Evolutionary conservation across 1,140 invertebrate genomes (phyloP), one percentile per base, ranked within the genome.

Genomic region (Drosophila virilis): DNA sequence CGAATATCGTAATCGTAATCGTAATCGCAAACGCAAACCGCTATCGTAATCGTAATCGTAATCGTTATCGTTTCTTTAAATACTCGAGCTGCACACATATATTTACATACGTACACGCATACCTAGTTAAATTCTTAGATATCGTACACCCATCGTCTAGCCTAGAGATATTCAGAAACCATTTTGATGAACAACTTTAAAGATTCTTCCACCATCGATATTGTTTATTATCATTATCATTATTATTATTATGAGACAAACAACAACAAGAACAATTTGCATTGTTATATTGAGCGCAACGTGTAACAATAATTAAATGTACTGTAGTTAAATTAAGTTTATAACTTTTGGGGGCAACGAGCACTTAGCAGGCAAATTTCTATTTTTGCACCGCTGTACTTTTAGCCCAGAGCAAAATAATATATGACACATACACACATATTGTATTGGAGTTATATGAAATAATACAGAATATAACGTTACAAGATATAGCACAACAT

Each of bases 221-320:
- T 46, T 37, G 15, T 40, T 45, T 32, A 13, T 54, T 65, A 55
- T 43, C 43, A 32, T 45, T 57, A 58, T 22, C 33, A 35, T n/a
- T 15, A 48, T 46, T 32, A 51, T 28, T 45, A 57, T 28, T 28
- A 32, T 37, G 37, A 57, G 22, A 28, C 22, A 28, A 28, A 28
- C 22, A 28, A 28, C 22, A 28, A 28, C 22, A 28, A 28, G 4
- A 67, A 73, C 52, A 6, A 52, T 54, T 73, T 68, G 51, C 78
- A 58, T 72, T 65, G 72, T 77, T 76, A 73, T 76, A 67, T 68
- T 42, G 70, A 60, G 70, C 59, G 42, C 64, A 72, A 69, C 73
- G 50, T 80, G 42, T 43, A 72, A 72, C 62, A 78, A 82, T 69
- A 85, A 74, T 46, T 57, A 37, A 66, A 51, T 52, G n/a, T 66